Evolutionary conservation across 2,797 vertebrate genomes (phyloP).

Genomic region (Sus cebifrons): DNA sequence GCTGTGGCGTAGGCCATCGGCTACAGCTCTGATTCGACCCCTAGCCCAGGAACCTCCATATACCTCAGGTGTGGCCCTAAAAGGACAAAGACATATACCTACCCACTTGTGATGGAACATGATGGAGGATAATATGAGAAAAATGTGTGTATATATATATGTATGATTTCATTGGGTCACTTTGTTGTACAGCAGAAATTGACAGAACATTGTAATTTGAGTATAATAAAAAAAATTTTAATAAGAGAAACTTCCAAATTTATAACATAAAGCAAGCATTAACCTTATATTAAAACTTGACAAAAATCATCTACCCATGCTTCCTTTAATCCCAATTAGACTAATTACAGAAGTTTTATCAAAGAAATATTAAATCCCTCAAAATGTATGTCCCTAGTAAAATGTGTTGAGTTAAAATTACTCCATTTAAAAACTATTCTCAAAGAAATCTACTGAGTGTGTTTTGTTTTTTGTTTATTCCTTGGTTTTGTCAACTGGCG

Average conservation of each 20-base stretch:
- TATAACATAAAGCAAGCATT: not conserved
- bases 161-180: too few species aligned
- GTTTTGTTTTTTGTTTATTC: conserved; percentile 87
- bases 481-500: conserved; percentile 85
- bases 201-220: too few species aligned
- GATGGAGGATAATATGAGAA: too few species aligned
- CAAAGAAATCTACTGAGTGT: conserved; percentile 90
- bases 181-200: too few species aligned
- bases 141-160: too few species aligned
- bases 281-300: conserved; percentile 24
- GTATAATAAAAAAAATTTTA: too few species aligned
- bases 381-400: not conserved
- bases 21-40: too few species aligned
- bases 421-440: conserved; percentile 5
- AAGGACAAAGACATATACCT: too few species aligned
- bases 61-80: too few species aligned
- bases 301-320: not conserved
- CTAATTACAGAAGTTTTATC: not conserved
- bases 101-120: too few species aligned
- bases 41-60: too few species aligned
- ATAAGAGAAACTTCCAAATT: not conserved
- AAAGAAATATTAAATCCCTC: not conserved
- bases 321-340: not conserved
- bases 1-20: too few species aligned
- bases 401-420: conserved; percentile 47